Conservation (phyloP, 2,113 vertebrate genomes). For the Ophthalmolycus amberensis region DNA sequence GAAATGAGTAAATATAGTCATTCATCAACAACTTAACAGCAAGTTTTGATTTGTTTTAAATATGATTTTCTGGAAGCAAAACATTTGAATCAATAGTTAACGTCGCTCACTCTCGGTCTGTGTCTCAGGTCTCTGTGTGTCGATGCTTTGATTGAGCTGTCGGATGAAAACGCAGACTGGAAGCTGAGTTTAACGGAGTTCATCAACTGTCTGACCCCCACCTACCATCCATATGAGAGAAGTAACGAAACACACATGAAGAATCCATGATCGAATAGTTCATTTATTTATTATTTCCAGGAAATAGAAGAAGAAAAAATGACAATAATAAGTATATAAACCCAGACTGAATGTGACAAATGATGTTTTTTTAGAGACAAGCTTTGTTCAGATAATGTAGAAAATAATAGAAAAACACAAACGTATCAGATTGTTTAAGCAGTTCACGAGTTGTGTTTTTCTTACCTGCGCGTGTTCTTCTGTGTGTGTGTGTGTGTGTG, state of each 20-base stretch:
- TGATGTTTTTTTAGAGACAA: too few relatives aligned
- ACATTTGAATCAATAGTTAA: neutral
- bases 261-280: neutral
- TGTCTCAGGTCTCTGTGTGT: constrained; percentile 90
- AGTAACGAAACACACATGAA: constrained; percentile 77
- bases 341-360: neutral
- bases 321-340: neutral
- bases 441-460: neutral
- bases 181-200: constrained; percentile 95
- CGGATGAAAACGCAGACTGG: constrained; percentile 96
- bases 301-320: neutral
- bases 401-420: too few relatives aligned
- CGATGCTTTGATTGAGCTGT: constrained; percentile 94
- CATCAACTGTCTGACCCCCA: constrained; percentile 91
- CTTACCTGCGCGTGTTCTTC: neutral
- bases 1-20: neutral
- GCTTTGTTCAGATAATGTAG: too few relatives aligned
- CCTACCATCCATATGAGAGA: constrained; percentile 91
- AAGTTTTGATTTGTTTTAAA: neutral
- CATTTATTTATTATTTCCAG: neutral
- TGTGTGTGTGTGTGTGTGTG: neutral
- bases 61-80: neutral
- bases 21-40: neutral
- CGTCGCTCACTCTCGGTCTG: neutral
- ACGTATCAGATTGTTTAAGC: too few relatives aligned